Base-by-base conservation (phyloP, 2,888 invertebrate genomes). In the Yponomeuta sedellus region DNA sequence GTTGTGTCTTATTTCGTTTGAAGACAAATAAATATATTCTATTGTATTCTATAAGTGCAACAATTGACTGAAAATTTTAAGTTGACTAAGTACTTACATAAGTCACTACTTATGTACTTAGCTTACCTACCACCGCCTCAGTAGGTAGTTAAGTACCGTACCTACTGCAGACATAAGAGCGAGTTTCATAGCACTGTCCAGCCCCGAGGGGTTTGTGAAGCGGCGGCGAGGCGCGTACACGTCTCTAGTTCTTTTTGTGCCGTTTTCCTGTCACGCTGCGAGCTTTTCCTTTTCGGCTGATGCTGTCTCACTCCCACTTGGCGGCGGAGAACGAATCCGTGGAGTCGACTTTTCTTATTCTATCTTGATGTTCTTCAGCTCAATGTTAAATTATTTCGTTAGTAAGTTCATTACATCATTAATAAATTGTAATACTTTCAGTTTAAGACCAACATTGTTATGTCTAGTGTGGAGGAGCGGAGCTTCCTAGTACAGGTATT, bases 181-280 rank as follows among this genome's bases (percentile, higher is more conserved):
- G 25, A 59, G 59, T 59, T 59, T 59, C 59, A 59, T 59, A 59
- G 59, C 59, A 59, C 25, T 59, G 59, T 12, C 61, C 28, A 61
- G 12, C 63, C 79, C 73, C 78, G 67, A 71, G 78, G 80, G 82
- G 76, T 75, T 76, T 75, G 44, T 74, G 74, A 73, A 64, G 67
- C 64, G 57, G 61, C 20, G 70, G 72, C 69, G 75, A 79, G 78
- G 78, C 79, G 77, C 79, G 74, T 82, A 80, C 79, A 78, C 73
- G 78, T 75, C 78, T 80, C 77, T 80, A 80, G 52, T 52, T 67
- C 66, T 83, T 84, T 86, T 86, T 87, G 80, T 80, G 74, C 78
- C 75, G 77, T 81, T 86, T 84, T 84, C 82, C 83, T 82, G 81
- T 77, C 81, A 81, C 77, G 81, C 78, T 28, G 66, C 57, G 64